A percentile compares a stretch with the other conserved stretches of the same genome.
Conservation (phyloP, 2,888 invertebrate species). For the Thereva nobilitata region DNA sequence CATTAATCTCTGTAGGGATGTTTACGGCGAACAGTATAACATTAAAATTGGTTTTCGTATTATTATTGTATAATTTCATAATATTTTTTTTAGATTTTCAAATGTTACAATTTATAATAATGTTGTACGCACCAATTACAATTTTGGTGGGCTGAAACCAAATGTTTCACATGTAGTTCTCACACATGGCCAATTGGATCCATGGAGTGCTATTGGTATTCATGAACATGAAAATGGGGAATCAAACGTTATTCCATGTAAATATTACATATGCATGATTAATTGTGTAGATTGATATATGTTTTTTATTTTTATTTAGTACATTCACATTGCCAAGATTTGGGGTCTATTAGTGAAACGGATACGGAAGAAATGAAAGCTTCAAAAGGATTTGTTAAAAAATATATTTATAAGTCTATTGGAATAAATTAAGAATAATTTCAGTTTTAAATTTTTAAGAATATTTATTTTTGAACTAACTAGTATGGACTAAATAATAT, state of each 20-base stretch:
- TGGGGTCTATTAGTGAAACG: constrained; percentile 47
- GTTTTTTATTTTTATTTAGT: constrained; percentile 43
- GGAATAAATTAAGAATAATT: too few species aligned
- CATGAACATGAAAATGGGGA: constrained; percentile 47
- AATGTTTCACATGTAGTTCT: constrained; percentile 60
- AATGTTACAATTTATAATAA: constrained; percentile 38
- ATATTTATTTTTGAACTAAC: too few species aligned
- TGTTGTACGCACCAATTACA: constrained; percentile 56
- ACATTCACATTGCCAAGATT: constrained; percentile 53
- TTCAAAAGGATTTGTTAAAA: constrained; percentile 48
- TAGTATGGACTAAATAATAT: too few species aligned
- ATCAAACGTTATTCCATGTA: constrained; percentile 47
- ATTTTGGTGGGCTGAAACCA: constrained; percentile 60
- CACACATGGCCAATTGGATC: constrained; percentile 63
- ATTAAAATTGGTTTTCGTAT: not conserved
- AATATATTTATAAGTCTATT: not conserved
- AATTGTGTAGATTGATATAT: too few species aligned
- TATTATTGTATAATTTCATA: not conserved
- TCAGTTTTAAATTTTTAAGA: too few species aligned
- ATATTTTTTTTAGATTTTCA: constrained; percentile 2
- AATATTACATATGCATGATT: too few species aligned
- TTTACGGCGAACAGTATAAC: constrained; percentile 45
- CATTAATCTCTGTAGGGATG: constrained; percentile 49
- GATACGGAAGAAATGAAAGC: constrained; percentile 51
- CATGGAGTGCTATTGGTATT: constrained; percentile 63